These are phyloP conservation scores for Neodiprion lecontei DNA, from an alignment of 1,140 invertebrate species.

Conservation along the genomic window DNA sequence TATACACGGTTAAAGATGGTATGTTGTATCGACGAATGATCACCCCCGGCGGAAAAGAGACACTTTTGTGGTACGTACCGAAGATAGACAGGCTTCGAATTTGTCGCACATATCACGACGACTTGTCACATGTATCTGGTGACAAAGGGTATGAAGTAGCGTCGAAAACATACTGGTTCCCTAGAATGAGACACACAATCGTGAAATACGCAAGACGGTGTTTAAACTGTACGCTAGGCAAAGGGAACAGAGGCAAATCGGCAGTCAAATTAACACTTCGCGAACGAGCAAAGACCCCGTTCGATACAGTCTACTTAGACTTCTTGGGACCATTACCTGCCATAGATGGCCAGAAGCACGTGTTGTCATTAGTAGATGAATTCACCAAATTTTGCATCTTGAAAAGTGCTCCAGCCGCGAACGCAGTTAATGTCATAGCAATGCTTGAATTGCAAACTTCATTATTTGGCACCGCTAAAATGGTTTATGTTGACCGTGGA, in stretches of 20 bases:
- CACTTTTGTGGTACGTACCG: conserved; percentile 24
- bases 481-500: background rate
- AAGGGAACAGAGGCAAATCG: conserved; percentile 20
- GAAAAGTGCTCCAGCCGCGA: conserved; percentile 24
- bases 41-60: conserved; percentile 29
- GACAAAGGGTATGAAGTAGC: too few species aligned
- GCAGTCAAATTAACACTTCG: conserved; percentile 34
- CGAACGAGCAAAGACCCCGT: background rate
- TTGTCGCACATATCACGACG: conserved; percentile 8
- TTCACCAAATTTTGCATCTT: conserved; percentile 24
- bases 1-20: conserved; percentile 36
- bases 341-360: conserved; percentile 11
- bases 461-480: background rate
- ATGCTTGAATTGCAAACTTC: conserved; percentile 21
- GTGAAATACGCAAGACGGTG: conserved; percentile 16
- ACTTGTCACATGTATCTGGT: too few species aligned
- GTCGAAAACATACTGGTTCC: too few species aligned
- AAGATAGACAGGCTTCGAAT: background rate
- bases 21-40: conserved; percentile 33
- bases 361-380: conserved; percentile 21
- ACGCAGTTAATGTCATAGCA: conserved; percentile 16
- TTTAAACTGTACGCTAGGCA: conserved; percentile 36
- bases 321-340: background rate
- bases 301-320: conserved; percentile 1
- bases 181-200: too few species aligned